Percentiles rank a stretch among this genome's conserved stretches.
Evolutionary conservation across 2,113 vertebrate species (phyloP).

Genomic region (Glaucomys volans): DNA sequence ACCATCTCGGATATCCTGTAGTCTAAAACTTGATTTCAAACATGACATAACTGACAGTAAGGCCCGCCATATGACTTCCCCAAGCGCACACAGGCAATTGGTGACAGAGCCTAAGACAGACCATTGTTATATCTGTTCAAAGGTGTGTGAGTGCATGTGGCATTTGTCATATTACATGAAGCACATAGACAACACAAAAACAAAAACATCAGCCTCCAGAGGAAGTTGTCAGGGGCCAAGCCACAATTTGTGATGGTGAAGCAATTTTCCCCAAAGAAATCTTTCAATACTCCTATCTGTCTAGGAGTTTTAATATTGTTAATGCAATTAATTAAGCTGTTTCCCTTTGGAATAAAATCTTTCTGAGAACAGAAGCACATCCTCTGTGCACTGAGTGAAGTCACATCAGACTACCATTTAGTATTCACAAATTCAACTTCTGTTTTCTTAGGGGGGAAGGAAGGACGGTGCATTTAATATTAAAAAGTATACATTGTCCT

Average conservation of each 20-base stretch:
- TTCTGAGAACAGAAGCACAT: not conserved
- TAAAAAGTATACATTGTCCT: not conserved
- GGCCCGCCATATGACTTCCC: not conserved
- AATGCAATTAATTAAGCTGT: not conserved
- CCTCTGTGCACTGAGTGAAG: not conserved
- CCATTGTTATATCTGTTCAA: not conserved
- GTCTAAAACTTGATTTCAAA: not conserved
- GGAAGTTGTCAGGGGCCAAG: not conserved
- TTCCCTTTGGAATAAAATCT: conserved; percentile 5
- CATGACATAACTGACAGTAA: not conserved
- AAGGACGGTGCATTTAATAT: not conserved
- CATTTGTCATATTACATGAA: not conserved
- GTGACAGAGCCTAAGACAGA: not conserved
- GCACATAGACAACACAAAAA: not conserved
- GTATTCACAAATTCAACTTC: not conserved
- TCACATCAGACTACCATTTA: not conserved
- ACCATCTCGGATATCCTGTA: not conserved
- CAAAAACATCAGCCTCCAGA: not conserved
- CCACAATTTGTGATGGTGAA: not conserved
- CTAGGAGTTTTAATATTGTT: not conserved
- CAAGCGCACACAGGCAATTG: not conserved
- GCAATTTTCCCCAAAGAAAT: not conserved
- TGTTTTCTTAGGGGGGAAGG: not conserved
- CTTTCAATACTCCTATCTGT: not conserved
- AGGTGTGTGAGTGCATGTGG: not conserved